A percentile compares a stretch with the other conserved stretches of the same genome.
Conservation (phyloP, 2,888 invertebrate species). For the Nephrotoma guestfalica region DNA sequence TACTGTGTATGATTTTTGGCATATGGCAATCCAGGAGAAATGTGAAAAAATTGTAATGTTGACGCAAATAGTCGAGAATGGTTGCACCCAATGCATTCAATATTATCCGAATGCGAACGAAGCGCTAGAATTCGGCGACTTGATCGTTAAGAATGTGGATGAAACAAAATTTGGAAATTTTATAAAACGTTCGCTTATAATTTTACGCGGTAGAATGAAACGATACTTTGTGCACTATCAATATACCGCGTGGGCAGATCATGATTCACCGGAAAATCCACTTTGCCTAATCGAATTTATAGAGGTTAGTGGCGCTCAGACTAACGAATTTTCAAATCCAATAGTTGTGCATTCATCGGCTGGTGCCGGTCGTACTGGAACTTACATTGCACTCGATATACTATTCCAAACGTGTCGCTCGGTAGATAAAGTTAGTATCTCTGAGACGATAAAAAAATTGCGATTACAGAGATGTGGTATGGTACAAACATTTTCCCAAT, state of each 20-base stretch:
- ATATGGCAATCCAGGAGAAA: constrained; percentile 57
- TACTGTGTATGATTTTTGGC: constrained; percentile 58
- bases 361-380: constrained; percentile 64
- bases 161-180: background rate
- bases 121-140: background rate
- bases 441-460: constrained; percentile 49
- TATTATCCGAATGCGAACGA: background rate
- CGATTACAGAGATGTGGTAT: constrained; percentile 53
- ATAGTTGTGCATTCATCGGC: constrained; percentile 44
- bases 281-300: constrained; percentile 48
- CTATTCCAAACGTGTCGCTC: constrained; percentile 47
- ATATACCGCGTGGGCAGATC: constrained; percentile 61
- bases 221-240: constrained; percentile 46
- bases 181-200: background rate
- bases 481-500: constrained; percentile 50
- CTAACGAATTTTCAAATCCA: constrained; percentile 34
- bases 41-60: constrained; percentile 55
- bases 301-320: constrained; percentile 30
- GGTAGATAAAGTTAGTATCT: constrained; percentile 49
- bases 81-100: constrained; percentile 19
- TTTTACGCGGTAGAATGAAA: constrained; percentile 10
- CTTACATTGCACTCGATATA: constrained; percentile 55
- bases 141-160: background rate
- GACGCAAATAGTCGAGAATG: constrained; percentile 50
- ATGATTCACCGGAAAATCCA: constrained; percentile 45